Percentiles rank a stretch among this genome's conserved stretches.
Conservation (phyloP, 2,113 vertebrate species). For the Sylvilagus bachmani region DNA sequence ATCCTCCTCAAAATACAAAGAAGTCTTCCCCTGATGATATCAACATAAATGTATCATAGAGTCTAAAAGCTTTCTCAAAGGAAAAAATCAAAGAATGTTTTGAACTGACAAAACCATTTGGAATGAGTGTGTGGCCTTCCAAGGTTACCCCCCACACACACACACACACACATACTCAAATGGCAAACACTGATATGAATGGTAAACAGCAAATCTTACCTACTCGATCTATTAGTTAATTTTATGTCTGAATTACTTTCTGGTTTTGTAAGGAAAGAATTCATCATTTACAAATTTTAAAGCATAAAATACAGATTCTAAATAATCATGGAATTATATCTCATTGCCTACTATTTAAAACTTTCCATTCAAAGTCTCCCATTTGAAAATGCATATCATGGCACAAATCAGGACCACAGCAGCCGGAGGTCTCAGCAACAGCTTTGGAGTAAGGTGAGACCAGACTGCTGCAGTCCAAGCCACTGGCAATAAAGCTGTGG, state of each 20-base stretch:
- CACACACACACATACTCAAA: neutral
- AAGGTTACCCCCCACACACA: neutral
- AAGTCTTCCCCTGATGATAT: neutral
- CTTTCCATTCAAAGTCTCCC: conserved; percentile 48
- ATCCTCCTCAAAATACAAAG: neutral
- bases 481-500: no score
- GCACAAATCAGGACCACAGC: no score
- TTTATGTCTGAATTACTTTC: conserved; percentile 30
- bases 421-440: no score
- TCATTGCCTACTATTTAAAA: conserved; percentile 10
- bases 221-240: neutral
- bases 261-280: neutral
- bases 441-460: no score
- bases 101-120: neutral
- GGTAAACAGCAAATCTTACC: neutral
- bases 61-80: neutral
- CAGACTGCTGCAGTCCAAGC: no score
- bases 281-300: conserved; percentile 39
- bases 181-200: neutral
- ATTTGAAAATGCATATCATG: neutral
- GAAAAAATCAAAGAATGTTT: conserved; percentile 11
- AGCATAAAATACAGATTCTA: conserved; percentile 22
- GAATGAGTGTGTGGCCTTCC: neutral
- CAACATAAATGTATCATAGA: neutral
- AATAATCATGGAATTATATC: conserved; percentile 9